Conservation (phyloP, 2,888 invertebrate genomes). For the Luperina testacea region DNA sequence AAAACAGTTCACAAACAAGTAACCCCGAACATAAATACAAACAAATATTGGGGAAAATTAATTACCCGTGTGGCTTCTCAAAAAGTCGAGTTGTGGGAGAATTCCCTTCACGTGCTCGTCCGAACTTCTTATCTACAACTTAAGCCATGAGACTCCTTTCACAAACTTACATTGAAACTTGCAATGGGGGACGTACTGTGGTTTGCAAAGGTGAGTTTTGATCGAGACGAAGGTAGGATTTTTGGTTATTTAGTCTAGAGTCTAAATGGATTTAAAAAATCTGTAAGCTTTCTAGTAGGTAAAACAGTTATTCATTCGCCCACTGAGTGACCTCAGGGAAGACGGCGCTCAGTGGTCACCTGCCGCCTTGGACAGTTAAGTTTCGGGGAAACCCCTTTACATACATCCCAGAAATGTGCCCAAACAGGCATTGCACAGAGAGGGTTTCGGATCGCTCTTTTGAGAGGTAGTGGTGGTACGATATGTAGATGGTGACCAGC, state of each 20-base stretch:
- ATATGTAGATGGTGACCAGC: not conserved
- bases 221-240: slow-evolving; percentile 3
- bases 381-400: not conserved
- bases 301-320: not conserved
- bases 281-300: not conserved
- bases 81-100: slow-evolving; percentile 41
- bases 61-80: slow-evolving; percentile 51
- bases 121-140: slow-evolving; percentile 66
- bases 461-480: not conserved
- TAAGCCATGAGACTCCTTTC: slow-evolving; percentile 50
- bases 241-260: not conserved
- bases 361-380: not conserved
- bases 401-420: not conserved
- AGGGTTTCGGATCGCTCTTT: not conserved
- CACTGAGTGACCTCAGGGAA: not conserved
- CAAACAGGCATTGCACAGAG: not conserved
- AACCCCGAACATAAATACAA: slow-evolving; percentile 31
- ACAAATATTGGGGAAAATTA: slow-evolving; percentile 54
- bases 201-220: slow-evolving; percentile 2
- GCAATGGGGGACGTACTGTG: slow-evolving; percentile 28
- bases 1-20: slow-evolving; percentile 25
- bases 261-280: not conserved
- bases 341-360: not conserved
- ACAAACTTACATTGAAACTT: slow-evolving; percentile 60
- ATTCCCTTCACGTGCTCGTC: slow-evolving; percentile 61